Base-by-base conservation (phyloP, 30 jellyfish, hydroid and myxozoan species). In the Sanderia malayensis region DNA sequence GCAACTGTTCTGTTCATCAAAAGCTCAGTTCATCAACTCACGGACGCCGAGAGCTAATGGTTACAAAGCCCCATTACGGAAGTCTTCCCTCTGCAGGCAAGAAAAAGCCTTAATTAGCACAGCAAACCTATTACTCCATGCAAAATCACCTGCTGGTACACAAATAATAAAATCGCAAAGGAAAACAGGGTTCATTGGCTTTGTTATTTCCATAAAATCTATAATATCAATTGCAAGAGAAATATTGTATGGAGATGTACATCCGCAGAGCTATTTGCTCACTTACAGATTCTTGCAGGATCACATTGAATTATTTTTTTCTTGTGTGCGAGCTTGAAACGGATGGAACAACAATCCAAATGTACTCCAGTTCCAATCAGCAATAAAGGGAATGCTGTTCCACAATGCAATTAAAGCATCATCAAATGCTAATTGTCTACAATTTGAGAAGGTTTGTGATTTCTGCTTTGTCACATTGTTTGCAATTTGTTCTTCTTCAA, bases 201-300 rank as follows among this genome's bases (percentile, higher is more conserved):
- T 80, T 53, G 71, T 25, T 15, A 63, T 44, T 8, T 17, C 71
- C 32, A 80, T 69, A 0, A 52, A 69, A 32, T 52, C 79, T 31
- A 67, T 32, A 17, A 13, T 22, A 11, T 15, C 70, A 4, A 32
- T 67, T 6, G 31, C 79, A 10, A 69, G 28, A 27, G 61, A 41
- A 4, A 17, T 80, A 18, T 18, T 69, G 10, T 10, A 18, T 18
- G 11, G 64, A 33, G 44, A 70, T 19, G 37, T 26, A 19, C 32
- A 34, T 17, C 93, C 93, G 18, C 74, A 67, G 49, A 53, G 58
- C 15, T 80, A 80, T 59, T 24, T 80, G 61, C 53, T 80, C 32
- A 80, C 93, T 46, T 80, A 61, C 66, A 67, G 65, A 30, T 80
- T 80, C 30, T 57, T 80, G 18, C 93, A 80, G 60, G 93, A 80